Conservation (phyloP, 2,888 invertebrate species). For the Cosmia pyralina region DNA sequence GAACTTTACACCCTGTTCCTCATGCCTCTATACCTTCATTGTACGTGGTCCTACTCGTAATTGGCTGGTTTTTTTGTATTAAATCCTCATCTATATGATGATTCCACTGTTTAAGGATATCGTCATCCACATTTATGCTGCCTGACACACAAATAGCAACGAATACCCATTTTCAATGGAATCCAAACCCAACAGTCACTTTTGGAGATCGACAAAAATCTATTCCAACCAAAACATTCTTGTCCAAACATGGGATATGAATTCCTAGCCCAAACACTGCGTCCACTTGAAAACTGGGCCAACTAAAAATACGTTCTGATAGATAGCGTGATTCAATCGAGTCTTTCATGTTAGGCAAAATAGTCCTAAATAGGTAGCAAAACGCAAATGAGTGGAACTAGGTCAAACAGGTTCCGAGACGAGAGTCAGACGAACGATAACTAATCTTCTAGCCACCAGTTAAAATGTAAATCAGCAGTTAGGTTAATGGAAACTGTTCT, state of each 20-base stretch:
- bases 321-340: slow-evolving; percentile 61
- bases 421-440: slow-evolving; percentile 70
- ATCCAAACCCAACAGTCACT: slow-evolving; percentile 1
- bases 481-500: slow-evolving; percentile 57
- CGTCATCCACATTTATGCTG: neutral
- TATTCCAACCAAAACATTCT: slow-evolving; percentile 18
- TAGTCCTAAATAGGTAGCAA: slow-evolving; percentile 68
- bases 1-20: no score
- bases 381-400: slow-evolving; percentile 74
- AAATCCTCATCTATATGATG: neutral
- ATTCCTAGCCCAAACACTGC: slow-evolving; percentile 27
- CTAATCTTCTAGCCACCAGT: slow-evolving; percentile 47
- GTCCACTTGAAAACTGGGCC: slow-evolving; percentile 47
- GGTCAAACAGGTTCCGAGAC: slow-evolving; percentile 77
- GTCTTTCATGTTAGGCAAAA: slow-evolving; percentile 68
- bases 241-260: slow-evolving; percentile 45
- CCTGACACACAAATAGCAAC: neutral
- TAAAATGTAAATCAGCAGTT: slow-evolving; percentile 63
- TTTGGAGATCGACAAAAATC: slow-evolving; percentile 8
- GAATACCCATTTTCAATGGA: neutral
- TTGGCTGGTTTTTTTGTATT: neutral
- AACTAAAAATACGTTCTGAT: slow-evolving; percentile 51
- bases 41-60: no score
- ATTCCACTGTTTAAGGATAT: neutral
- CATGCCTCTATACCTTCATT: no score